Conservation (phyloP, 2,888 invertebrate species). For the Zootermopsis nevadensis region DNA sequence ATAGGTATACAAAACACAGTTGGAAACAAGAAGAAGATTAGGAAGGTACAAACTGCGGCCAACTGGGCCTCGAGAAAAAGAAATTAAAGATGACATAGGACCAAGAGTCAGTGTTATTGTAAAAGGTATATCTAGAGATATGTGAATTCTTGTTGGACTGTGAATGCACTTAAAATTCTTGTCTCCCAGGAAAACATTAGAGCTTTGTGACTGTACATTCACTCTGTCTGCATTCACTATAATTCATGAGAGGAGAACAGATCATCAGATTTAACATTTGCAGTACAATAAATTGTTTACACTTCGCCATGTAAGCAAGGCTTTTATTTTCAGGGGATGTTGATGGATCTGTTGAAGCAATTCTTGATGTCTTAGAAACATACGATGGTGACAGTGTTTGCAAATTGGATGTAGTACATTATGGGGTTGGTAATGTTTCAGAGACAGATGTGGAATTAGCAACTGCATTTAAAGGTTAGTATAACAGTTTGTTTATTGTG, state of each 20-base stretch:
- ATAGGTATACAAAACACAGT: slow-evolving; percentile 70
- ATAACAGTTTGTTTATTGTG: background rate
- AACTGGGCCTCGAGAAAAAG: slow-evolving; percentile 68
- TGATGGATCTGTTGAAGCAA: slow-evolving; percentile 95
- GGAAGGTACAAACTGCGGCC: slow-evolving; percentile 70
- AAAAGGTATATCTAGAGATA: slow-evolving; percentile 66
- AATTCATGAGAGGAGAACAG: too few relatives aligned
- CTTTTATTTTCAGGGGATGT: slow-evolving; percentile 79
- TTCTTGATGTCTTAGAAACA: slow-evolving; percentile 88
- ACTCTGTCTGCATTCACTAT: too few relatives aligned
- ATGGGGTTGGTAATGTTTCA: slow-evolving; percentile 88
- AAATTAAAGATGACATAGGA: slow-evolving; percentile 62
- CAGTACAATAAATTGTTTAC: too few relatives aligned
- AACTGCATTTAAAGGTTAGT: slow-evolving; percentile 72
- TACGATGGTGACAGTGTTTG: slow-evolving; percentile 79
- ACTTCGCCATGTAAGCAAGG: too few relatives aligned
- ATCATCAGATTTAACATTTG: too few relatives aligned
- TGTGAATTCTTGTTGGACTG: too few relatives aligned
- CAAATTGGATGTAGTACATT: slow-evolving; percentile 85
- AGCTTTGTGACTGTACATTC: too few relatives aligned
- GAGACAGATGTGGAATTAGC: slow-evolving; percentile 88
- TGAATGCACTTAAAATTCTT: too few relatives aligned
- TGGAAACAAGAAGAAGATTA: slow-evolving; percentile 70
- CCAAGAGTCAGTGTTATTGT: slow-evolving; percentile 72
- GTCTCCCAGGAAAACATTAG: too few relatives aligned